Percentiles rank a stretch among this genome's conserved stretches.
phyloP scores from a whole-genome alignment of 1,140 invertebrate genomes.

The Glossosoma conforme region DNA sequence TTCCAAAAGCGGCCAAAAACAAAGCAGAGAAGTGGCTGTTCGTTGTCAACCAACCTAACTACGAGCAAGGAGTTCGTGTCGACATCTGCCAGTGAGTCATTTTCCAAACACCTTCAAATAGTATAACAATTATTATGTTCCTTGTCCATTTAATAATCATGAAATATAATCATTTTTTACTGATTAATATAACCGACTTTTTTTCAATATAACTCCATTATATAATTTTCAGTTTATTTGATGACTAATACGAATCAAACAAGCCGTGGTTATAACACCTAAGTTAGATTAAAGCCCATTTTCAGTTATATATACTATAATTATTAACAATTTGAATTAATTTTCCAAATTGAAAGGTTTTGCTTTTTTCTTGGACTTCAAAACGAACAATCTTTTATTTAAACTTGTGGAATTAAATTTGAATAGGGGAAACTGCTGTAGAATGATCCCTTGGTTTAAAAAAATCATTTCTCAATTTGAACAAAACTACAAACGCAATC shows the following conservation, averaged over 20 bases:
- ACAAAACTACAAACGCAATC: too few relatives aligned
- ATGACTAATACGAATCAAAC: neutral
- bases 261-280: neutral
- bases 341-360: too few relatives aligned
- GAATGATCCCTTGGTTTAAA: too few relatives aligned
- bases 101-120: neutral
- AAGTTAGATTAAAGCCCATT: too few relatives aligned
- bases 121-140: too few relatives aligned
- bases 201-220: neutral
- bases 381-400: too few relatives aligned
- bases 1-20: constrained; percentile 35
- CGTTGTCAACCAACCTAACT: constrained; percentile 34
- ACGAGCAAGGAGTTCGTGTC: constrained; percentile 31
- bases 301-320: too few relatives aligned
- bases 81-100: constrained; percentile 40
- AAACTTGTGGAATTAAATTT: too few relatives aligned
- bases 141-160: neutral
- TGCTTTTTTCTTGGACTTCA: too few relatives aligned
- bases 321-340: too few relatives aligned
- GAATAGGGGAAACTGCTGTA: too few relatives aligned
- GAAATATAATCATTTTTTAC: neutral
- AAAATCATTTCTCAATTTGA: too few relatives aligned
- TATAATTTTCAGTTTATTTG: neutral
- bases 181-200: neutral
- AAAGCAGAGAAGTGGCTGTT: constrained; percentile 36